Base-by-base conservation (phyloP, 2,797 vertebrate genomes). In the Acanthurus leucopareius region DNA sequence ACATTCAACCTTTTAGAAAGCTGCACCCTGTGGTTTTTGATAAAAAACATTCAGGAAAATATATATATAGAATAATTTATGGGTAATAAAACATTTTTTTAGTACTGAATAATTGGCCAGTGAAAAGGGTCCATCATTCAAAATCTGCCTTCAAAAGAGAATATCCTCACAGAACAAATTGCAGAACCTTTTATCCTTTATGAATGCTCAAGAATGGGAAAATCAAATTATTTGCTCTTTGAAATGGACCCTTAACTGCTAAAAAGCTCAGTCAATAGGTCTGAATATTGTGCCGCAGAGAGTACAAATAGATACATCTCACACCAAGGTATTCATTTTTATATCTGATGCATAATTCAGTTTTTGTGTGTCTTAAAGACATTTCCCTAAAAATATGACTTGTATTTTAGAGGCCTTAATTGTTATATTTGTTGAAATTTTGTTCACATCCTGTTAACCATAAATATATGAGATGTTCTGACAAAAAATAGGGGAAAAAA, bases 111-210 rank as follows among this genome's bases (percentile, higher is more conserved):
- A 45, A 49, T 28, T 17, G 14, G 7, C 49, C 44, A n/a, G 25
- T 49, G 13, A 47, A 83, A 79, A 69, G 7, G n/a, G 44, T 8
- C 35, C 28, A 25, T 68, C 32, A 25, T 69, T 59, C 15, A 73
- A 81, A 85, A 68, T 35, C n/a, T 42, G 19, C 8, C 11, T 25
- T 69, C 8, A 76, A 73, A 84, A 69, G 22, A 38, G n/a, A 6
- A 14, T 67, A 57, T 74, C 4, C 20, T 73, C 2, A 32, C 0
- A 2, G 17, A 11, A 66, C 69, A 10, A 57, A 59, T 15, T 44
- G 19, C 5, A 44, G 17, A 58, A 49, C 17, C 20, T 3, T 77
- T 86, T 61, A 63, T 75, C 13, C 51, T 74, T 79, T 9, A 11
- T 1, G 74, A 57, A 79, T 19, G 19, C 45, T 56, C 20, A 16